Evolutionary conservation across 1,140 invertebrate genomes (phyloP).

Genomic region (Lithobius niger): DNA sequence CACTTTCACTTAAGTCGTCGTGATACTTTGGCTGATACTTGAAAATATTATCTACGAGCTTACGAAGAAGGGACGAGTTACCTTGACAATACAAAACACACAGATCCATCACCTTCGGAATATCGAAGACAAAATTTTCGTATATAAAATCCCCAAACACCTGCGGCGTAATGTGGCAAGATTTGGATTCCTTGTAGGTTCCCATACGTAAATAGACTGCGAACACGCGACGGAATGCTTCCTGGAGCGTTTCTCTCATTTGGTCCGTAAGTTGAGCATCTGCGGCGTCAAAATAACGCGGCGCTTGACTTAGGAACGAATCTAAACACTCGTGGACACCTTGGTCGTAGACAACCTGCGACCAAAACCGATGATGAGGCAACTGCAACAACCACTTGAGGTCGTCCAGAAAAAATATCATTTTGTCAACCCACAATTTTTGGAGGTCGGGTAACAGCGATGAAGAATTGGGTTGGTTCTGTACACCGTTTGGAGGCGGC

Average conservation of each 20-base stretch:
- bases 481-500: neutral
- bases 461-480: neutral
- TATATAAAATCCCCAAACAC: constrained; percentile 56
- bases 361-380: constrained; percentile 59
- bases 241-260: constrained; percentile 33
- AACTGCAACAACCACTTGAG: constrained; percentile 36
- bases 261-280: constrained; percentile 26
- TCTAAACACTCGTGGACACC: constrained; percentile 49
- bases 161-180: constrained; percentile 44
- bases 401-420: constrained; percentile 40
- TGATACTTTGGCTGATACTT: constrained; percentile 52
- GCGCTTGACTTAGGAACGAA: constrained; percentile 56
- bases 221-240: constrained; percentile 47
- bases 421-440: constrained; percentile 42
- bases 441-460: constrained; percentile 9
- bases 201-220: constrained; percentile 53
- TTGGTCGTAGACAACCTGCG: constrained; percentile 53
- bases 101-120: constrained; percentile 64
- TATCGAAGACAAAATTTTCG: constrained; percentile 62
- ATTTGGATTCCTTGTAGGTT: constrained; percentile 48
- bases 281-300: constrained; percentile 46
- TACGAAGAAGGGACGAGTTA: constrained; percentile 44
- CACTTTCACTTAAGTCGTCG: constrained; percentile 45
- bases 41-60: constrained; percentile 52
- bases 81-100: constrained; percentile 54